A percentile compares a stretch with the other conserved stretches of the same genome.
Conservation (phyloP, 2,113 vertebrate species). For the Chamaea fasciata region DNA sequence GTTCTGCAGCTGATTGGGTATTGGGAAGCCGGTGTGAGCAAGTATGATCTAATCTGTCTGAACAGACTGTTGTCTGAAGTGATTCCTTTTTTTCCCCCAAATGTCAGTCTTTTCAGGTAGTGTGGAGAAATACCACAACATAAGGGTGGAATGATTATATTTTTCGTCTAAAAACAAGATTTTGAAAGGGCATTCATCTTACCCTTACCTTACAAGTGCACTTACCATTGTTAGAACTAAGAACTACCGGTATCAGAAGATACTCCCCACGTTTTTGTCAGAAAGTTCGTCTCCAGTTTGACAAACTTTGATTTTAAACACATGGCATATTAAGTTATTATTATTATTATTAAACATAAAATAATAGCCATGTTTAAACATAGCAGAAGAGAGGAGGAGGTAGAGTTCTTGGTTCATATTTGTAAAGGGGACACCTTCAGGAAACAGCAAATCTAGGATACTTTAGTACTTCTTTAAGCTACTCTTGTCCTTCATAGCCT, state of each 20-base stretch:
- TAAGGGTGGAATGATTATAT: neutral
- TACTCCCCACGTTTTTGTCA: neutral
- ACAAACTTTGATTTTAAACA: neutral
- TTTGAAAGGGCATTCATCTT: neutral
- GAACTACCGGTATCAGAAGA: neutral
- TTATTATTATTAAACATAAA: neutral
- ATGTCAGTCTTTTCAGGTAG: neutral
- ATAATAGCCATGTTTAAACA: neutral
- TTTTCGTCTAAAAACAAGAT: neutral
- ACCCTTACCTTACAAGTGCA: fast-evolving
- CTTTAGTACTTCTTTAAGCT: neutral
- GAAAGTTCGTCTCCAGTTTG: neutral
- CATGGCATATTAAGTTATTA: neutral
- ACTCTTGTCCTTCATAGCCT: neutral
- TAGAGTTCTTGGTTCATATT: neutral
- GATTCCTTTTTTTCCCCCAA: fast-evolving
- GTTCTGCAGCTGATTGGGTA: neutral
- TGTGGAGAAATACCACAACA: neutral
- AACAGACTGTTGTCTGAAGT: neutral
- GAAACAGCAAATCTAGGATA: neutral
- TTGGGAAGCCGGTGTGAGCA: neutral
- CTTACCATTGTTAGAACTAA: neutral
- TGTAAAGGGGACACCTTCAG: neutral
- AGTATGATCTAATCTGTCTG: neutral
- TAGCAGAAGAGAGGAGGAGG: neutral